Base-by-base conservation (phyloP, 2,888 invertebrate species). In the Drosophila crucigera region DNA sequence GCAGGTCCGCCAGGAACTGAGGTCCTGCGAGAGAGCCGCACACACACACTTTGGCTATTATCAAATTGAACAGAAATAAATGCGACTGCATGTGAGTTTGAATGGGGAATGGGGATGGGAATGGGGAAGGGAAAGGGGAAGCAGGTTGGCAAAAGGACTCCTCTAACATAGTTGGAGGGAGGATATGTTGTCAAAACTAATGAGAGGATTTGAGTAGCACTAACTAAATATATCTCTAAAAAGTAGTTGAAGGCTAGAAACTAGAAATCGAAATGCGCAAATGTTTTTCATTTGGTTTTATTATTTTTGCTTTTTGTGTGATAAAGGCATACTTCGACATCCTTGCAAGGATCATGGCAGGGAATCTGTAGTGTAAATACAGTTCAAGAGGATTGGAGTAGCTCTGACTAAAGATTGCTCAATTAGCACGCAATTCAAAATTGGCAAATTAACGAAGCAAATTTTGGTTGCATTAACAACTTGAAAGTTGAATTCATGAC, bases 41-140 rank as follows among this genome's bases (percentile, higher is more conserved):
- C 82, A 68, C 69, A 66, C 77, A 77, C 80, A 77, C 76, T 64
- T 78, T 72, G 89, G 89, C 79, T 81, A 84, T 87, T 91, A 85
- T 85, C 89, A 90, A 85, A 85, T 85, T 85, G 90, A 85, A 85
- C 90, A 85, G 89, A 85, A 85, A 89, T 90, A 90, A 85, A 85
- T 85, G 82, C 86, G 81, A 76, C 76, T 90, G 80, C 84, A 90
- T 90, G 83, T 79, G 89, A 82, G 90, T 69, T 76, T 66, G 50
- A 7, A 31, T 35, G 14, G 39, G 5, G 1, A 10, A 16, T 9
- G 16, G 4, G 47, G 5, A 14, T 35, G 11, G 33, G 11, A 5
- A 41, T 9, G 41, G 4, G 0, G 2, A 14, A 2, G 43, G 16
- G 2, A 2, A 25, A 25, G 25, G 49, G 49, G 14, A 28, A 41